Conservation (phyloP, 2,888 invertebrate genomes). For the Caenorhabditis wallacei region DNA sequence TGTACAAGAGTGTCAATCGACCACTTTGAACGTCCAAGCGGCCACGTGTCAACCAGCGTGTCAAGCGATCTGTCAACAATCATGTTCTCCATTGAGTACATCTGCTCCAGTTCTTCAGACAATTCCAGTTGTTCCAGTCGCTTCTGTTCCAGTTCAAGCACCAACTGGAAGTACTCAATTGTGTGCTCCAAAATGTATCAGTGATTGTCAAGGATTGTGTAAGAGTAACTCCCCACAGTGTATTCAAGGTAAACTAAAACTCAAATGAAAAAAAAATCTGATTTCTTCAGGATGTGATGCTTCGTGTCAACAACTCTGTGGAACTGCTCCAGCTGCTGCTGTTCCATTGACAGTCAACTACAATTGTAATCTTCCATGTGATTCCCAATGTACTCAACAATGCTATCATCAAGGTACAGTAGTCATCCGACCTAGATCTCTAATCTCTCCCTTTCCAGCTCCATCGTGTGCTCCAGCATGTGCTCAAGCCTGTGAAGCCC, state of each 20-base stretch:
- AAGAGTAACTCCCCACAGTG: conserved; percentile 68
- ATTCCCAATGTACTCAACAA: conserved; percentile 70
- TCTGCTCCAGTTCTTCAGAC: conserved; percentile 29
- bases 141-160: conserved; percentile 1
- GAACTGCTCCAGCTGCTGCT: conserved; percentile 68
- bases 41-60: conserved; percentile 70
- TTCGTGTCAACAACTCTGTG: conserved; percentile 69
- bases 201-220: conserved; percentile 70
- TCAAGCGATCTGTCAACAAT: conserved; percentile 64
- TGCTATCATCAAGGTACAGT: conserved; percentile 65
- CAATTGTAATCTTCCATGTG: conserved; percentile 72
- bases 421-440: not conserved
- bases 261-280: too few species aligned
- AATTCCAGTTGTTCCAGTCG: conserved; percentile 1
- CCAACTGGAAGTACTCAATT: conserved; percentile 22
- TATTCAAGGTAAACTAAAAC: conserved; percentile 47
- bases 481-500: conserved; percentile 68
- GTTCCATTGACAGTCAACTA: conserved; percentile 66
- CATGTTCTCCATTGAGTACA: conserved; percentile 57
- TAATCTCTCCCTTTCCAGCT: conserved; percentile 17
- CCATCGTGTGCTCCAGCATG: conserved; percentile 68
- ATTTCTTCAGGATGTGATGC: conserved; percentile 66
- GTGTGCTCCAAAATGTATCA: conserved; percentile 72
- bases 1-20: conserved; percentile 62
- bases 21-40: conserved; percentile 54